phyloP scores from a whole-genome alignment of 1,140 invertebrate species.

The Drosophila burlai region DNA sequence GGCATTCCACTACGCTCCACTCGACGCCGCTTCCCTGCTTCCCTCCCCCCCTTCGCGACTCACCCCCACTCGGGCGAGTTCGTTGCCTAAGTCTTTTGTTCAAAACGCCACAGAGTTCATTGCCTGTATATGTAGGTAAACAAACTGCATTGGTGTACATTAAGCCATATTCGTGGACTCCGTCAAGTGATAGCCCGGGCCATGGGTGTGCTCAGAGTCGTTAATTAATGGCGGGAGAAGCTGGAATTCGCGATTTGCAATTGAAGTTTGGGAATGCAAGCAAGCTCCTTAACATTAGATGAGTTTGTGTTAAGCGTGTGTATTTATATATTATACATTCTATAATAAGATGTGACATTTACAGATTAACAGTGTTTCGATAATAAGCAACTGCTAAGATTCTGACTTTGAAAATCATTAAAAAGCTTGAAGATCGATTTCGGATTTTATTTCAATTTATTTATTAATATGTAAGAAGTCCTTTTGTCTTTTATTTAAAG shows the following conservation, averaged over 20 bases:
- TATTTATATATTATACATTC: not conserved
- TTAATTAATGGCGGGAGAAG: constrained; percentile 27
- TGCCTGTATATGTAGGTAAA: constrained; percentile 52
- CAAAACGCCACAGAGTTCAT: constrained; percentile 67
- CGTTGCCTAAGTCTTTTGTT: constrained; percentile 83
- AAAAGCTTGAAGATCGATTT: too few species aligned
- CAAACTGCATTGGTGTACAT: constrained; percentile 47
- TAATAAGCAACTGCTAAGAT: too few species aligned
- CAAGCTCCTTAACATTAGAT: not conserved
- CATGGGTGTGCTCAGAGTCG: constrained; percentile 16
- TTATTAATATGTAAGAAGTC: not conserved
- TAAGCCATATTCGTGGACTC: constrained; percentile 25
- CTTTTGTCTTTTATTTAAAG: too few species aligned
- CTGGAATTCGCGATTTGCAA: constrained; percentile 15
- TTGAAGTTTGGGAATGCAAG: constrained; percentile 8
- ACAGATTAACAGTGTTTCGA: too few species aligned
- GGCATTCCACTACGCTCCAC: constrained; percentile 45
- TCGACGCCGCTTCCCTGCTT: not conserved
- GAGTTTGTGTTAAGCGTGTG: not conserved
- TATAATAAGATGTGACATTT: not conserved
- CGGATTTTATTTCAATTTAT: too few species aligned
- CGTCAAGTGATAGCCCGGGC: constrained; percentile 3
- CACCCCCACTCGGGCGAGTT: constrained; percentile 48
- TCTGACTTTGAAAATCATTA: not conserved
- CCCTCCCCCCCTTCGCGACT: not conserved